Evolutionary conservation across 2,888 invertebrate species (phyloP).

Genomic region (Pristionchus mayeri): DNA sequence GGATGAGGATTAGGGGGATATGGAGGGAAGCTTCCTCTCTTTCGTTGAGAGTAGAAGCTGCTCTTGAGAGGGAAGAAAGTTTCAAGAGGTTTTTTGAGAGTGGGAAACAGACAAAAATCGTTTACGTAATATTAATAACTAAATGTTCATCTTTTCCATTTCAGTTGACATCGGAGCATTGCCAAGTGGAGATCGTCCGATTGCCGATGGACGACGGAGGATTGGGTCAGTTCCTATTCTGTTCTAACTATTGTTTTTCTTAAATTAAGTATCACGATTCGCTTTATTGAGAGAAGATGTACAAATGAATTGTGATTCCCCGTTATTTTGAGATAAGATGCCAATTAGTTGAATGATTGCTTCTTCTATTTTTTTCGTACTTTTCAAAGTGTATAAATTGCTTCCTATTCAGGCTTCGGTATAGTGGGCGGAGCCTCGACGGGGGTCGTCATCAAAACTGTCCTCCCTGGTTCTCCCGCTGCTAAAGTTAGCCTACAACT

Average conservation of each 20-base stretch:
- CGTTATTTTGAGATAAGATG: too few relatives aligned
- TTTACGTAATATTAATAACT: not conserved
- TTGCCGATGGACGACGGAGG: conserved; percentile 87
- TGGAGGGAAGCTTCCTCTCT: not conserved
- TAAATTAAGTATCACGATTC: not conserved
- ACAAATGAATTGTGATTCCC: too few relatives aligned
- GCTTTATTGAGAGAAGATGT: not conserved
- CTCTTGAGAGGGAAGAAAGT: conserved; percentile 22
- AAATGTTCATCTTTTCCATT: conserved; percentile 54
- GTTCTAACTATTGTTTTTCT: not conserved
- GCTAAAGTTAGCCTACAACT: conserved; percentile 84
- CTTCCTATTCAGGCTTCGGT: conserved; percentile 89
- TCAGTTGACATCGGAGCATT: conserved; percentile 98
- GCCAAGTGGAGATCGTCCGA: conserved; percentile 98
- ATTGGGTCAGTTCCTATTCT: conserved; percentile 81
- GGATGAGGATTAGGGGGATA: not conserved
- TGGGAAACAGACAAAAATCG: not conserved
- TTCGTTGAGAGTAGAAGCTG: too few relatives aligned
- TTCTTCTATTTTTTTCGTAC: too few relatives aligned
- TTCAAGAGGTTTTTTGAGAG: not conserved
- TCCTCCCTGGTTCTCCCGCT: conserved; percentile 95
- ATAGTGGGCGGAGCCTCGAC: conserved; percentile 95
- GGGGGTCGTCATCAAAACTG: conserved; percentile 99
- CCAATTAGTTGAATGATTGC: too few relatives aligned
- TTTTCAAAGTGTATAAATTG: too few relatives aligned